Evolutionary conservation across 2,113 vertebrate genomes (phyloP).

Genomic region (pig (Sus scrofa)): T2T-Sscrofa CM000824.6:195223501-195224000

Average conservation of each 20-base stretch:
- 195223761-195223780: constrained; percentile 98
- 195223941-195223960: constrained; percentile 86
- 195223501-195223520: constrained; percentile 64
- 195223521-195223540: constrained; percentile 52
- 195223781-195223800: constrained; percentile 92
- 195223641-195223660: constrained; percentile 86
- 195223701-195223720: constrained; percentile 93
- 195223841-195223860: constrained; percentile 91
- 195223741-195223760: constrained; percentile 91
- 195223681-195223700: constrained; percentile 87
- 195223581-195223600: constrained; percentile 83
- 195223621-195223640: constrained; percentile 90
- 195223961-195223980: constrained; percentile 83
- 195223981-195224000: constrained; percentile 79
- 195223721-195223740: constrained; percentile 90
- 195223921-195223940: constrained; percentile 82
- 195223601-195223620: constrained; percentile 90
- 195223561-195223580: constrained; percentile 79
- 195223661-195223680: constrained; percentile 89
- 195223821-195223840: constrained; percentile 89
- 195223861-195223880: constrained; percentile 89
- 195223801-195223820: constrained; percentile 88
- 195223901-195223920: constrained; percentile 90
- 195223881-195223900: constrained; percentile 88
- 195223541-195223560: constrained; percentile 79